Base-by-base conservation (phyloP, 2,888 invertebrate species). In the Dorcus hopei region DNA sequence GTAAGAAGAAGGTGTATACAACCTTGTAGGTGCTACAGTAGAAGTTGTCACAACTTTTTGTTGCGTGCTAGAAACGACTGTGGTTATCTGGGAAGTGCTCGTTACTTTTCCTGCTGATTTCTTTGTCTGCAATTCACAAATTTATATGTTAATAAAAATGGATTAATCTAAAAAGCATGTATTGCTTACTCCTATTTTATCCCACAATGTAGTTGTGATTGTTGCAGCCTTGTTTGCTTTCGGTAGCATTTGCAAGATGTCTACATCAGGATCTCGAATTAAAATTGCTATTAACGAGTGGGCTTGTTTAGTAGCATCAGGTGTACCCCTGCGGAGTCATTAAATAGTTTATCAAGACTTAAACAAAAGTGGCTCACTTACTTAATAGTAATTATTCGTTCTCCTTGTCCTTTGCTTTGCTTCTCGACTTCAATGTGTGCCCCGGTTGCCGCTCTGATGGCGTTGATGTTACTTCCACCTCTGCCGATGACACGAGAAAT, bases 351-450 rank as follows among this genome's bases (percentile, higher is more conserved):
- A 47, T 39, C 38, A 45, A 38, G 7, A 4, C 1, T 33, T 23
- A 33, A 33, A 33, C 7, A 1, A 33, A 6, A 33, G 6, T 6
- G 26, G 26, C 5, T 33, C 8, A 79, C 85, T 79, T 74, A 90
- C 89, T 95, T 95, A 73, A 99, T 96, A 43, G 95, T 96, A 66
- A 99, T 95, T 72, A 91, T 91, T 68, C 98, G 84, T 78, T 97
- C 96, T 56, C 92, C 93, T 80, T 94, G 95, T 4, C 93, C 91
- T 80, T 95, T 95, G 75, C 90, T 90, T 80, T 97, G 96, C 79
- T 98, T 98, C 79, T 98, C 98, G 26, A 98, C 95, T 80, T 98
- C 97, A 74, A 99, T 98, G 76, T 97, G 95, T 4, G 98, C 98
- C 59, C 97, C 96, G 38, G 98, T 97, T 53, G 95, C 92, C 57